A percentile compares a stretch with the other conserved stretches of the same genome.
phyloP scores from a whole-genome alignment of 2,113 vertebrate genomes.

The Microcebus tavaratra region DNA sequence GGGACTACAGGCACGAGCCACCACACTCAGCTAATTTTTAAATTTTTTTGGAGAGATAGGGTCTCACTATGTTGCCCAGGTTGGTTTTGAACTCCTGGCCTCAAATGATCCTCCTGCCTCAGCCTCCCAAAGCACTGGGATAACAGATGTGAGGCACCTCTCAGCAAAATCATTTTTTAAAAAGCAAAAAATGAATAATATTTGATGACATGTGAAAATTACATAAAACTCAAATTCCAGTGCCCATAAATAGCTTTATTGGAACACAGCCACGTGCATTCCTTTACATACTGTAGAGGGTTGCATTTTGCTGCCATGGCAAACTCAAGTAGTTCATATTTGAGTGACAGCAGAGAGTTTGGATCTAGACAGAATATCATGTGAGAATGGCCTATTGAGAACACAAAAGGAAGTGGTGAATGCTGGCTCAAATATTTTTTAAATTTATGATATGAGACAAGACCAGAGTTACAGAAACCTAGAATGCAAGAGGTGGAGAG shows the following conservation, averaged over 20 bases:
- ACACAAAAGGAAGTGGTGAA: not conserved
- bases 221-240: not conserved
- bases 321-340: not conserved
- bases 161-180: not conserved
- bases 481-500: not conserved
- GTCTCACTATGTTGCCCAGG: too few species aligned
- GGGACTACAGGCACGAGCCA: too few species aligned
- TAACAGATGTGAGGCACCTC: too few species aligned
- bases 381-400: not conserved
- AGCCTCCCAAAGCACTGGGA: too few species aligned
- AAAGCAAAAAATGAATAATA: constrained; percentile 12
- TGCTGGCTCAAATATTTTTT: not conserved
- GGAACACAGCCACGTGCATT: not conserved
- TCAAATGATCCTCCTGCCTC: not conserved
- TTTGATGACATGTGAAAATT: not conserved
- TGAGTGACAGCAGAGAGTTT: not conserved
- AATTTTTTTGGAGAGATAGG: too few species aligned
- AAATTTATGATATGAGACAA: not conserved
- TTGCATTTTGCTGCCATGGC: not conserved
- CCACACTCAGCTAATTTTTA: too few species aligned
- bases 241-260: not conserved
- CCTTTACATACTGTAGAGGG: not conserved
- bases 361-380: not conserved
- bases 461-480: not conserved
- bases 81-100: too few species aligned